Evolutionary conservation across 2,113 vertebrate genomes (phyloP), one percentile per base, ranked within the genome.

Genomic region (Tamias sibiricus): DNA sequence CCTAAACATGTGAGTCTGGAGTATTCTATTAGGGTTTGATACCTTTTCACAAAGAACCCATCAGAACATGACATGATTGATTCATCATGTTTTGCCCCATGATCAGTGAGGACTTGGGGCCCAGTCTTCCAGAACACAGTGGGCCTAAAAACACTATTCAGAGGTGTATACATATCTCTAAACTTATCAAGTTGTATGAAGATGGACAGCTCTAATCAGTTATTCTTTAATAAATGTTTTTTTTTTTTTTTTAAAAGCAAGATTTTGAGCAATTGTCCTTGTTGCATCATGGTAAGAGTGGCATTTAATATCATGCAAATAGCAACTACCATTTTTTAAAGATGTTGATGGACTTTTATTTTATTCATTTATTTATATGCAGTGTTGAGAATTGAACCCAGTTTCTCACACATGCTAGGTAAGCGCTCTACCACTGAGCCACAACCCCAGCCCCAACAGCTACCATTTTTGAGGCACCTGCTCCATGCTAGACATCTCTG

Each of bases 11-110:
- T 54, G 77, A 69, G 16, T 57, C 44, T 87, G 89, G 47, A 49
- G 42, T 84, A 86, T 93, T 96, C 71, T 87, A 0, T 77, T 80
- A 74, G 59, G 26, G 35, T 93, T 26, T 84, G 44, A 69, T 40
- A 49, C 62, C 28, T 71, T 89, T 94, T 76, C 28, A 81, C 71
- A 91, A 74, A 96, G 95, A 79, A 93, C n/a, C 47, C 26, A 42
- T 69, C 24, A 69, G 35, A 87, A 85, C 52, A 44, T 40, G 90
- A 85, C 52, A 44, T n/a, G 87, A 77, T 62, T n/a, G 87, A 77
- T 62, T 87, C 42, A 52, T 85, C 30, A 24, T 42, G 12, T 74
- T 93, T 30, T 4, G 4, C 32, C 68, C 71, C 5, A 83, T 35
- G 32, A 28, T 44, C n/a, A 52, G 68, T 71, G 79, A 89, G 44